Base-by-base conservation (phyloP, 2,888 invertebrate species). In the Dynastes hyllus region DNA sequence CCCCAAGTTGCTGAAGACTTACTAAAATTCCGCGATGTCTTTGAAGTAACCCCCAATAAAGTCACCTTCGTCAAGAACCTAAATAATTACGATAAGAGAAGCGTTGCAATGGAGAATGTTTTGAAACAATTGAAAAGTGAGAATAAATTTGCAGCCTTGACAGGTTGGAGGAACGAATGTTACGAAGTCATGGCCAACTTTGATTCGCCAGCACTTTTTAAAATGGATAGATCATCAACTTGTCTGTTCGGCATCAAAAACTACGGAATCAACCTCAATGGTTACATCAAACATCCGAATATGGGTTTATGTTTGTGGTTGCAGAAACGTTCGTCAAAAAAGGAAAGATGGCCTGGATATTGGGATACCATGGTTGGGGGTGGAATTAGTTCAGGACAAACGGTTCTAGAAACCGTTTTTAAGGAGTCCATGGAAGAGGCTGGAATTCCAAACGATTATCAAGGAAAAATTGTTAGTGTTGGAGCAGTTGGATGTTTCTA, bases 231-330 rank as follows among this genome's bases (percentile, higher is more conserved):
- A 61, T 75, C 73, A 5, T 40, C 73, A 1, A 75, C 73, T 9
- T 75, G 73, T 9, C 11, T 75, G 9, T 75, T 75, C n/a, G 73
- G 73, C 0, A 29, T 75, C 2, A 75, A 75, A 13, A 75, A 61
- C 50, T 75, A 75, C 29, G 73, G 61, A 1, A 32, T 75, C 32
- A 61, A n/a, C 27, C n/a, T 75, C 2, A 75, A 75, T n/a, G 73
- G 73, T 16, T 75, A 75, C 3, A 50, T 75, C 6, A 8, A 27
- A 29, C 73, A 75, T 61, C 73, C 73, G 3, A 27, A 5, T 45
- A 45, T 61, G 13, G 63, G 73, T 11, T n/a, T 75, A 5, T 75
- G 73, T 63, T 61, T 75, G 40, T 75, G 73, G 73, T 63, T 75
- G 61, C 73, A 75, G 45, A 75, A 61, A 29, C 73, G 73, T 11